Conservation (phyloP, 2,888 invertebrate genomes). For the Lumbricus terrestris region DNA sequence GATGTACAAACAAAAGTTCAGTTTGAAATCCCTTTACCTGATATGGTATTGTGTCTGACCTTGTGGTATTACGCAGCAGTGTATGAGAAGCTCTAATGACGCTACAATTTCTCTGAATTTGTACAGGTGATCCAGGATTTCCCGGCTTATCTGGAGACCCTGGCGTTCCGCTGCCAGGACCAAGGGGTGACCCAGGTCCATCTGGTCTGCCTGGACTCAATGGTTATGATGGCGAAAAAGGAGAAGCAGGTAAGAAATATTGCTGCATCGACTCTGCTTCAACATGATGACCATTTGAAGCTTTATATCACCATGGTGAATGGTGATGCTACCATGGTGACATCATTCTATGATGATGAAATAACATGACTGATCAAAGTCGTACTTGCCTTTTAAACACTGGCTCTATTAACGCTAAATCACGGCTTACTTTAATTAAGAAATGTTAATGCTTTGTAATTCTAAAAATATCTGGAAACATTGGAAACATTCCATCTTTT, state of each 20-base stretch:
- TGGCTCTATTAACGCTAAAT: too few species aligned
- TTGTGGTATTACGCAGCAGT: background rate
- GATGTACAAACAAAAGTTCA: background rate
- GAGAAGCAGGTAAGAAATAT: slow-evolving; percentile 5
- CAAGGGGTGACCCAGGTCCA: slow-evolving; percentile 70
- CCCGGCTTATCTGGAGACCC: slow-evolving; percentile 42
- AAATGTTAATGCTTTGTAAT: too few species aligned
- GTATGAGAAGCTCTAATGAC: background rate
- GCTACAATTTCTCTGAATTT: background rate
- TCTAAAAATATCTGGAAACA: too few species aligned
- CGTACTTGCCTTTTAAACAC: too few species aligned
- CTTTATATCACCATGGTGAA: too few species aligned
- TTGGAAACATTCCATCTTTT: too few species aligned
- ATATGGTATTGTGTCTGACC: background rate
- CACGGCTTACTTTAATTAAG: too few species aligned
- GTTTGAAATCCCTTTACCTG: background rate
- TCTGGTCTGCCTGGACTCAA: slow-evolving; percentile 66
- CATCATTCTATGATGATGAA: background rate
- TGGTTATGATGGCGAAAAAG: slow-evolving; percentile 77
- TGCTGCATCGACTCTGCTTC: slow-evolving; percentile 58
- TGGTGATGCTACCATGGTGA: background rate
- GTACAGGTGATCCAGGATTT: slow-evolving; percentile 22
- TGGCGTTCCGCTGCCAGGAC: slow-evolving; percentile 69
- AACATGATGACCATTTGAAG: too few species aligned
- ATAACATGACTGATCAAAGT: too few species aligned